Conservation (phyloP, 2,113 vertebrate species). For the Trematomus loennbergii region DNA sequence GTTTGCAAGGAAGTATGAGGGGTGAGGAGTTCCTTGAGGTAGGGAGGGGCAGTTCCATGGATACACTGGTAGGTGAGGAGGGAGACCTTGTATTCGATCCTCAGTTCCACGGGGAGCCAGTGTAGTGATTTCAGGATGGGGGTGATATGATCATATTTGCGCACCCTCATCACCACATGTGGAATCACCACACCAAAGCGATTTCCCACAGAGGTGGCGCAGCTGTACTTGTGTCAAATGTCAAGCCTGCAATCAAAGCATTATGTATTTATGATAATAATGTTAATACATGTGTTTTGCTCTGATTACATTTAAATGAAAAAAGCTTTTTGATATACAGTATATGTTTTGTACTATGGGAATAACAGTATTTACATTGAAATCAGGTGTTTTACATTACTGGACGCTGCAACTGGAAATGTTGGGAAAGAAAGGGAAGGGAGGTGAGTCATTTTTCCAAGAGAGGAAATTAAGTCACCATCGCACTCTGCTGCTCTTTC, state of each 20-base stretch:
- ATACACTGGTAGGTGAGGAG: too few relatives aligned
- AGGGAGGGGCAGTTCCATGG: too few relatives aligned
- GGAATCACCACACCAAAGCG: not conserved
- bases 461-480: not conserved
- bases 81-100: too few relatives aligned
- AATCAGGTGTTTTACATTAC: not conserved
- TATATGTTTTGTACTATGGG: not conserved
- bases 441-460: slow-evolving; percentile 1
- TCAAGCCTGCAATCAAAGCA: not conserved
- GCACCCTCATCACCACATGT: not conserved
- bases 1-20: too few relatives aligned
- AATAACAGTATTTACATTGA: not conserved
- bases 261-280: not conserved
- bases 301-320: slow-evolving; percentile 17
- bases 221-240: not conserved
- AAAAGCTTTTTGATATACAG: not conserved
- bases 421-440: not conserved
- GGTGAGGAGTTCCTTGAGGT: too few relatives aligned
- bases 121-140: too few relatives aligned
- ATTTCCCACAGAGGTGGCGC: not conserved
- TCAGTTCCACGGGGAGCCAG: too few relatives aligned
- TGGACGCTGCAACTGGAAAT: slow-evolving; percentile 9
- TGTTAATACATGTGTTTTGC: slow-evolving; percentile 6
- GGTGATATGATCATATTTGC: too few relatives aligned
- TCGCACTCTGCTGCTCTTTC: not conserved